Evolutionary conservation across 1,140 invertebrate genomes (phyloP).

Genomic region (Drosophila nikananu): DNA sequence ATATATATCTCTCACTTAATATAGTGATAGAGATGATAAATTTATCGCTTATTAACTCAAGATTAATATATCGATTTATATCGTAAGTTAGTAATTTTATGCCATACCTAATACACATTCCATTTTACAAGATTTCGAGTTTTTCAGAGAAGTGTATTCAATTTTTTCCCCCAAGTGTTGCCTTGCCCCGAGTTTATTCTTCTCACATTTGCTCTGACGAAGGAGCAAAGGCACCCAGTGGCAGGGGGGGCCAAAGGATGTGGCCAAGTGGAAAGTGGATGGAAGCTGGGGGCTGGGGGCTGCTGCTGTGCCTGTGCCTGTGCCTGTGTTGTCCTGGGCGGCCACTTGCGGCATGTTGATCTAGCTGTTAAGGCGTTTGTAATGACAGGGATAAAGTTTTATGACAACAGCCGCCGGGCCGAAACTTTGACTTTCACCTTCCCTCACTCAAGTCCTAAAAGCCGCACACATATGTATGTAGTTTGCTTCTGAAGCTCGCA

Average conservation of each 20-base stretch:
- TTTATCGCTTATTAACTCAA: not conserved
- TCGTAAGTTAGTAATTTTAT: not conserved
- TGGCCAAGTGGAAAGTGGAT: slow-evolving; percentile 8
- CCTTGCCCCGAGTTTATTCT: slow-evolving; percentile 11
- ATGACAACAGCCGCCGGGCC: slow-evolving; percentile 50
- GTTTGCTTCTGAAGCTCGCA: not conserved
- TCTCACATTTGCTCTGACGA: slow-evolving; percentile 15
- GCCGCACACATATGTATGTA: slow-evolving; percentile 9
- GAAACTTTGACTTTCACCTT: slow-evolving; percentile 48
- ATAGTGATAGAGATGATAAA: not conserved
- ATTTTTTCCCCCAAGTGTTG: not conserved
- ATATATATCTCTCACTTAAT: not conserved
- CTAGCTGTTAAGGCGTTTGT: slow-evolving; percentile 64
- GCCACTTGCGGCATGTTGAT: slow-evolving; percentile 66
- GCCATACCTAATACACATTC: not conserved
- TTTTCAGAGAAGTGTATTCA: not conserved
- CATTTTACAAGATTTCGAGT: not conserved
- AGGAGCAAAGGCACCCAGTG: not conserved
- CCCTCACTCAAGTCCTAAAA: slow-evolving; percentile 1
- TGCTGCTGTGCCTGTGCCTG: too few relatives aligned
- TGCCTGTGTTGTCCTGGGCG: slow-evolving; percentile 9
- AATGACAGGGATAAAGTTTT: slow-evolving; percentile 66
- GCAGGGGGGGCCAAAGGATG: slow-evolving; percentile 7
- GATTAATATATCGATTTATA: not conserved
- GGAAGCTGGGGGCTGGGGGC: not conserved